These are phyloP conservation scores for Cossypha heuglini DNA, from an alignment of 2,797 vertebrate species.

Conservation along the genomic window DNA sequence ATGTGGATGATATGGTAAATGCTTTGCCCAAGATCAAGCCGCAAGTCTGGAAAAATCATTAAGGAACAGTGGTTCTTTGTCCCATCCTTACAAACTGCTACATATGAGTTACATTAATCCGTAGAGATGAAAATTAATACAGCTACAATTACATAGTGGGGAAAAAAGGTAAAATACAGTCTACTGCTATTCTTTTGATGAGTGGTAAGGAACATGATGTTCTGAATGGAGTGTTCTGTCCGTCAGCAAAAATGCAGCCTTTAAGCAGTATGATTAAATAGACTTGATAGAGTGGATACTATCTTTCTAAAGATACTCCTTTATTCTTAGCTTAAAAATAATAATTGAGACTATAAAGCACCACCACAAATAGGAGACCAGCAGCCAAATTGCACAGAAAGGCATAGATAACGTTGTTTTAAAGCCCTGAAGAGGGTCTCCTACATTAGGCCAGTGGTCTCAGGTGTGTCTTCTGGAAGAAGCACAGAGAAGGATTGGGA, in stretches of 20 bases:
- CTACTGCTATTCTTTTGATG: background rate
- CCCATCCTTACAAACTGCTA: background rate
- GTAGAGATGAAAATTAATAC: background rate
- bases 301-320: background rate
- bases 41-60: background rate
- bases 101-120: background rate
- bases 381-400: background rate
- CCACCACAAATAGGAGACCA: background rate
- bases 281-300: slow-evolving; percentile 30
- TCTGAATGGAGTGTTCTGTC: background rate
- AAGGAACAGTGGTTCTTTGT: background rate
- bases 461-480: background rate
- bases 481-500: background rate
- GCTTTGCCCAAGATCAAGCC: background rate
- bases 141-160: background rate
- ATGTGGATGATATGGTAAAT: background rate
- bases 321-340: slow-evolving; percentile 24
- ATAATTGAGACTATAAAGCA: slow-evolving; percentile 37
- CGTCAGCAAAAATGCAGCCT: background rate
- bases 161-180: background rate
- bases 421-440: background rate
- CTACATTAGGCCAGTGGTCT: background rate
- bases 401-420: background rate
- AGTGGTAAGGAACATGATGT: background rate
- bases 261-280: slow-evolving; percentile 21